Base-by-base conservation (phyloP, 1,140 invertebrate species). In the Drosophila parabipectinata region DNA sequence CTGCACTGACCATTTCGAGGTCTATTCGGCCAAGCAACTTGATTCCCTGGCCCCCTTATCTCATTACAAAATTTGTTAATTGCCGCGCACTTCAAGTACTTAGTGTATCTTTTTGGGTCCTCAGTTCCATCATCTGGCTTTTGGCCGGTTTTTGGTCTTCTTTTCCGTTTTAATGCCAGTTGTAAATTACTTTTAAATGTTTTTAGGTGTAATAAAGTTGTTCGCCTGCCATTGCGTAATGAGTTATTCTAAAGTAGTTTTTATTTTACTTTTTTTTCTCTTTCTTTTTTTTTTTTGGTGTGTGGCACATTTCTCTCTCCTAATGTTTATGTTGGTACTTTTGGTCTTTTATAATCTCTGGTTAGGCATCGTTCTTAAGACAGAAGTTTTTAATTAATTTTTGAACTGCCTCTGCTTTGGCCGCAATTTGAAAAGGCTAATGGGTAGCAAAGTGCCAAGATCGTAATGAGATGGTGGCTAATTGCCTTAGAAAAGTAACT, bases 181-280 rank as follows among this genome's bases (percentile, higher is more conserved):
- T 88, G 83, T 83, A 83, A 88, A 88, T 83, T 78, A 88, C 76
- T 89, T 88, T 79, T 83, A 88, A 88, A 88, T 88, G 83, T 58
- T 79, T 78, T 73, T 48, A 77, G 75, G 63, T 77, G 83, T 79
- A 79, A 88, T 88, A 83, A 88, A 88, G 79, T 83, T 83, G 83
- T 79, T 85, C 52, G 79, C 53, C 66, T 84, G 57, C 60, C 61
- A 75, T 83, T 85, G 64, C 69, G 82, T 87, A 87, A 87, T 87
- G 83, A 87, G 82, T 88, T 87, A 79, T 76, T 71, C 68, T 74
- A 73, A 50, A 79, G 68, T 73, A 79, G 53, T 82, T 63, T 53
- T 41, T 73, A 52, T 71, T 51, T 32, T 28, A 28, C 28, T 45
- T 72, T 48, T 52, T 69, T 48, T 37, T 14, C 12, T 24, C 28